phyloP scores from a whole-genome alignment of 30 jellyfish, hydroid and myxozoan genomes.

The Catostylus mosaicus region DNA sequence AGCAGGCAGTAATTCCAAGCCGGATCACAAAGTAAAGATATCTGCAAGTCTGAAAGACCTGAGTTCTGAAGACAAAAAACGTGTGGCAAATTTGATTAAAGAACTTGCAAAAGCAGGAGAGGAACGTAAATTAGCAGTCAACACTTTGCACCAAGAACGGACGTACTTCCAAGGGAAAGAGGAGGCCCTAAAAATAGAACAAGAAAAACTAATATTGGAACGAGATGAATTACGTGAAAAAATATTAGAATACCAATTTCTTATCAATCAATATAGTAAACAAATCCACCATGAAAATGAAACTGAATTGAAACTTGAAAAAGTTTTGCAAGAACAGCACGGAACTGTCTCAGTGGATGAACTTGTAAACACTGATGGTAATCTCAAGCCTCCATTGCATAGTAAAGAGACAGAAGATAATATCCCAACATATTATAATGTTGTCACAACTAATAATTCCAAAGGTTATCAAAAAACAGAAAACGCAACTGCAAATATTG shows the following conservation, averaged over 20 bases:
- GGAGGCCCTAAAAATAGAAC: constrained; percentile 28
- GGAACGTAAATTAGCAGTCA: constrained; percentile 71
- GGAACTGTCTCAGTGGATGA: background rate
- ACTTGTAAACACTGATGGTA: background rate
- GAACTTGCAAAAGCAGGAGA: constrained; percentile 92
- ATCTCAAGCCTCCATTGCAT: constrained; percentile 4
- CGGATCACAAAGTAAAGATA: constrained; percentile 3
- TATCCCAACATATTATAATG: constrained; percentile 38
- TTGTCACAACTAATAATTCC: background rate
- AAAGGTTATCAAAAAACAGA: too few relatives aligned
- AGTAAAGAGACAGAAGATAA: background rate
- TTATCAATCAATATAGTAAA: constrained; percentile 38
- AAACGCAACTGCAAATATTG: too few relatives aligned
- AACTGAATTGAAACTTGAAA: background rate
- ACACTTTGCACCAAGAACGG: constrained; percentile 55
- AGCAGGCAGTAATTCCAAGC: background rate
- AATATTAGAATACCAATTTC: constrained; percentile 62
- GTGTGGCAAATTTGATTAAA: constrained; percentile 76
- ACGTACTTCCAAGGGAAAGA: constrained; percentile 50
- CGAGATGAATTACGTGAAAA: constrained; percentile 69
- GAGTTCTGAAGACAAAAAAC: constrained; percentile 42
- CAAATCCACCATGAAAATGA: constrained; percentile 45
- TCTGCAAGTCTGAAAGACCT: constrained; percentile 56
- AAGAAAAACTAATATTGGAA: constrained; percentile 54
- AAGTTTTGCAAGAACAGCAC: too few relatives aligned